Evolutionary conservation across 2,888 invertebrate species (phyloP).

Genomic region (Criorhina ranunculi): DNA sequence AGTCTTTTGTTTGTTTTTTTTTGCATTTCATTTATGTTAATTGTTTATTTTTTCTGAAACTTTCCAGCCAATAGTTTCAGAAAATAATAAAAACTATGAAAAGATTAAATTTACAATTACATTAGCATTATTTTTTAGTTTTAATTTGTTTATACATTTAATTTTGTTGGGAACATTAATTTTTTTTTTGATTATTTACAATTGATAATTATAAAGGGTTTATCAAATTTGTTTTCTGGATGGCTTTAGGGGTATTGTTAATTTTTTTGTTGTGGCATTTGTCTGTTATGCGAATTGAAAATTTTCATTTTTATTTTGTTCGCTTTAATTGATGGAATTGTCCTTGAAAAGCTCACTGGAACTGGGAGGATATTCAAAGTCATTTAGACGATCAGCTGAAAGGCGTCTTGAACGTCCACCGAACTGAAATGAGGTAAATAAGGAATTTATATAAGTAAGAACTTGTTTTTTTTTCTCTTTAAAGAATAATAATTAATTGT

Average conservation of each 20-base stretch:
- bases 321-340: constrained; percentile 63
- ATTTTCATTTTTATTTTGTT: constrained; percentile 14
- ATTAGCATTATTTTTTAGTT: constrained; percentile 23
- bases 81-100: constrained; percentile 46
- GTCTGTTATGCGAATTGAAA: constrained; percentile 36
- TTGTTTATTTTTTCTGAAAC: constrained; percentile 67
- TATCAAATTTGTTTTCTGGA: constrained; percentile 19
- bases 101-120: constrained; percentile 45
- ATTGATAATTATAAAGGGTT: constrained; percentile 57
- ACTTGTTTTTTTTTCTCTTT: too few species aligned
- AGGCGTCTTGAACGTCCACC: constrained; percentile 80
- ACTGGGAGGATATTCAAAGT: constrained; percentile 80
- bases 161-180: constrained; percentile 26
- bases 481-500: too few species aligned
- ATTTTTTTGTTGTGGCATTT: constrained; percentile 16
- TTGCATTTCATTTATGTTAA: constrained; percentile 1
- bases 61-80: constrained; percentile 77
- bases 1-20: constrained; percentile 54
- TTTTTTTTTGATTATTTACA: constrained; percentile 71
- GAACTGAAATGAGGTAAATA: constrained; percentile 78
- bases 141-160: constrained; percentile 54
- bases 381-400: constrained; percentile 78
- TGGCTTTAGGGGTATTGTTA: constrained; percentile 20
- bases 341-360: constrained; percentile 81
- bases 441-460: background rate